Evolutionary conservation across 2,888 invertebrate species (phyloP).

Genomic region (Laspeyria flexula): DNA sequence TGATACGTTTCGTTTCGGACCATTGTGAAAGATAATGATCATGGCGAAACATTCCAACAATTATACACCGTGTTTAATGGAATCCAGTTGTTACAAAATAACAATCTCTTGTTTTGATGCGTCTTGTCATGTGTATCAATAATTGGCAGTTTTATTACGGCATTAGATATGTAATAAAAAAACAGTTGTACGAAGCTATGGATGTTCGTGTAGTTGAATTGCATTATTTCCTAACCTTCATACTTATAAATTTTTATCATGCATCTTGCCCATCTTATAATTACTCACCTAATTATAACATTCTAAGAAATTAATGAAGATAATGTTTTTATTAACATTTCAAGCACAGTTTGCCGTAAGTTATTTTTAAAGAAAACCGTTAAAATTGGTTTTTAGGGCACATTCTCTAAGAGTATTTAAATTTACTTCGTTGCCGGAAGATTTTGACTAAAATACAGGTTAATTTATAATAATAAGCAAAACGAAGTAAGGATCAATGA

Average conservation of each 20-base stretch:
- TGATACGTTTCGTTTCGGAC: constrained; percentile 55
- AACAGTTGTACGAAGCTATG: neutral
- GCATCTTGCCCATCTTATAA: constrained; percentile 1
- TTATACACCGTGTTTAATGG: constrained; percentile 46
- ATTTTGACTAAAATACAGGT: no score
- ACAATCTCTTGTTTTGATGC: constrained; percentile 40
- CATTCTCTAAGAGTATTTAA: neutral
- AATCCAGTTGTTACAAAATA: constrained; percentile 46
- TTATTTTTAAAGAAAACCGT: neutral
- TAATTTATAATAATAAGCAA: no score
- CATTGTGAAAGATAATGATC: constrained; percentile 55
- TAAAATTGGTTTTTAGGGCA: neutral
- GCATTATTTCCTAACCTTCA: constrained; percentile 12
- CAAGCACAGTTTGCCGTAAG: constrained; percentile 4
- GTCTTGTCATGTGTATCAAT: constrained; percentile 30
- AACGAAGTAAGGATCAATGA: no score
- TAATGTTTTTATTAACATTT: neutral
- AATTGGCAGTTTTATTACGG: constrained; percentile 30
- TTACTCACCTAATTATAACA: constrained; percentile 1
- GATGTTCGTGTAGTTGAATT: constrained; percentile 1
- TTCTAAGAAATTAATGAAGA: neutral
- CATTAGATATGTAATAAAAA: constrained; percentile 9
- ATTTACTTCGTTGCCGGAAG: no score
- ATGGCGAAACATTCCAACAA: constrained; percentile 48
- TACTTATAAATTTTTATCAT: neutral